Evolutionary conservation across 1,140 invertebrate species (phyloP).

Genomic region (Aphidius ervi): DNA sequence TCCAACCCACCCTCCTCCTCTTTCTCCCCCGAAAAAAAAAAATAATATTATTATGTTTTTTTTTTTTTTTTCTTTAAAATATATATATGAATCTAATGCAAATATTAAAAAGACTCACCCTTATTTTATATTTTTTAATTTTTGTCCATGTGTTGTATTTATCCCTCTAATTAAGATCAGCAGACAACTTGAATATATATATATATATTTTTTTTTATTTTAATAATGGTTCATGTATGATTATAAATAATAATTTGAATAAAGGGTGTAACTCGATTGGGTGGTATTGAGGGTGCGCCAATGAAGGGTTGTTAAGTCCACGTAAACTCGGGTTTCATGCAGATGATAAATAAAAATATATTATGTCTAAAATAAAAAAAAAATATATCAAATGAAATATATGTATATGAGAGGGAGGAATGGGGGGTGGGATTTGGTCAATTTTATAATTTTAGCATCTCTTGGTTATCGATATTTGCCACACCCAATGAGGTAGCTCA

Average conservation of each 20-base stretch:
- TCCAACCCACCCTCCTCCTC: neutral
- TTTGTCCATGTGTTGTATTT: neutral
- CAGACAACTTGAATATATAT: neutral
- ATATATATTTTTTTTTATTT: conserved; percentile 7
- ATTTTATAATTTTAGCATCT: conserved; percentile 44
- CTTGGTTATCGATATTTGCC: conserved; percentile 30
- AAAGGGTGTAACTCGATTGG: conserved; percentile 20
- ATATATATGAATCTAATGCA: too few species aligned
- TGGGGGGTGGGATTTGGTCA: conserved; percentile 30
- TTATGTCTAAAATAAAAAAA: conserved; percentile 7
- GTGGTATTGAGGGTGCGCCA: conserved; percentile 20
- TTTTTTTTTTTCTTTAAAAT: neutral
- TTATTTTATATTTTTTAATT: neutral
- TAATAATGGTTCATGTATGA: conserved; percentile 1
- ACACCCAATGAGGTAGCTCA: conserved; percentile 26
- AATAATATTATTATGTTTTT: too few species aligned
- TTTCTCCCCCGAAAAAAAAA: neutral
- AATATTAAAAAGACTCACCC: neutral
- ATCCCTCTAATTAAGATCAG: neutral
- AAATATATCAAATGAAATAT: neutral
- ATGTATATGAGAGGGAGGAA: neutral
- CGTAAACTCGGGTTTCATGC: conserved; percentile 8
- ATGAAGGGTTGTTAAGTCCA: conserved; percentile 18
- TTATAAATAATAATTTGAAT: conserved; percentile 20
- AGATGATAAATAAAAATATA: neutral